These are phyloP conservation scores for Nemotelus nigrinus DNA, from an alignment of 2,888 invertebrate species.

Conservation along the genomic window DNA sequence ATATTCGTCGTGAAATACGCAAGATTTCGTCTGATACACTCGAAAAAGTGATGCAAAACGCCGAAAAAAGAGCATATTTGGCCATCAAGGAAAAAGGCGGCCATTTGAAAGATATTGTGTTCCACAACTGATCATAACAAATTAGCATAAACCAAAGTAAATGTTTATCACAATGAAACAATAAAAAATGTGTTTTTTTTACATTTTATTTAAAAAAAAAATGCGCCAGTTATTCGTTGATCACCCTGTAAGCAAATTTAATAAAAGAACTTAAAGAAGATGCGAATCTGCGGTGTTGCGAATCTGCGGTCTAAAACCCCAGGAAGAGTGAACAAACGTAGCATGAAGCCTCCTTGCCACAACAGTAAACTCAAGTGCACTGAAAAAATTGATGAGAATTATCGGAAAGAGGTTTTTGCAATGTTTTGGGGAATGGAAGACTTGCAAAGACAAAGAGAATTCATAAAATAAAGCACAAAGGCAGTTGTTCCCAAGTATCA, in stretches of 20 bases:
- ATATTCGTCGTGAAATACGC: no score
- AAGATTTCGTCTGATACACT: no score
- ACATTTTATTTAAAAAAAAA: no score
- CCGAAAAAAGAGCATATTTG: no score
- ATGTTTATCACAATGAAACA: no score
- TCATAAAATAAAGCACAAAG: neutral
- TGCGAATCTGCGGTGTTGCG: slow-evolving; percentile 14
- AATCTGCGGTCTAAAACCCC: slow-evolving; percentile 4
- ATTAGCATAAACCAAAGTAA: no score
- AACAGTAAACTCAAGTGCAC: neutral
- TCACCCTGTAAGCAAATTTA: slow-evolving; percentile 15
- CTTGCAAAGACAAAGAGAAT: slow-evolving; percentile 4
- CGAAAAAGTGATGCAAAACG: no score
- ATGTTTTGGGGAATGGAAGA: neutral
- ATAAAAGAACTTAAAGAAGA: slow-evolving; percentile 7
- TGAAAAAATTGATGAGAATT: neutral
- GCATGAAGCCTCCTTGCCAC: slow-evolving; percentile 2
- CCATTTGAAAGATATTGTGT: no score
- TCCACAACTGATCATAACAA: no score
- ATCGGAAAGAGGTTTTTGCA: slow-evolving; percentile 2
- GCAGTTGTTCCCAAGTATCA: neutral
- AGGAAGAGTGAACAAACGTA: neutral
- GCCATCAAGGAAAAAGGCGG: no score
- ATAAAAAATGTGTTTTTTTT: no score
- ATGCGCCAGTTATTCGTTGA: no score